phyloP scores from a whole-genome alignment of 1,140 invertebrate species.

The Metopolophium dirhodum region DNA sequence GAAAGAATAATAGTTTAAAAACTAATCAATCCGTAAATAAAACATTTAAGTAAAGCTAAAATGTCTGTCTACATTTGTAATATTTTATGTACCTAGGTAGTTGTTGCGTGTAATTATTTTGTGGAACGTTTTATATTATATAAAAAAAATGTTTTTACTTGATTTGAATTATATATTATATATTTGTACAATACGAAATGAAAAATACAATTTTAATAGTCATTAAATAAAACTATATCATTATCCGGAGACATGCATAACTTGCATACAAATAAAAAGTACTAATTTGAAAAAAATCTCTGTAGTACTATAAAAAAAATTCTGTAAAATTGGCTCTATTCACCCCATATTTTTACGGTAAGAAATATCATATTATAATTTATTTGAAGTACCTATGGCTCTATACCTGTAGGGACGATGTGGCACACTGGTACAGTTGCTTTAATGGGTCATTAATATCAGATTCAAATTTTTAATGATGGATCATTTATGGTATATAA shows the following conservation, averaged over 20 bases:
- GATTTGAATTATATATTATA: too few relatives aligned
- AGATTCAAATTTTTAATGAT: conserved; percentile 3
- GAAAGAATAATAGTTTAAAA: neutral
- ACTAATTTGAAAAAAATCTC: neutral
- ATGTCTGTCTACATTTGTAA: neutral
- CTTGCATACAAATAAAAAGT: neutral
- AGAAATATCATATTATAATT: neutral
- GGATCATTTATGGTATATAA: neutral
- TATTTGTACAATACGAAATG: too few relatives aligned
- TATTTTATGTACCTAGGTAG: neutral
- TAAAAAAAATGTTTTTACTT: neutral
- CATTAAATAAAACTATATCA: neutral
- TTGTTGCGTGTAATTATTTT: neutral
- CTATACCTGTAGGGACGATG: neutral
- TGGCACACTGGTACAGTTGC: neutral
- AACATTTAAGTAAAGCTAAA: neutral
- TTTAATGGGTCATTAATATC: neutral
- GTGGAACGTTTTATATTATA: too few relatives aligned
- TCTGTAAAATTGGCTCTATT: neutral
- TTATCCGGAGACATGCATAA: neutral
- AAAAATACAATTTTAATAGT: neutral
- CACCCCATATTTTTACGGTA: neutral
- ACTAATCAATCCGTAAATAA: neutral
- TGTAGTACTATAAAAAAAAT: neutral
- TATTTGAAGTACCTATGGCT: neutral